Percentiles rank a stretch among this genome's conserved stretches.
Conservation (phyloP, 2,888 invertebrate species). For the Tenthredo scrophulariae region DNA sequence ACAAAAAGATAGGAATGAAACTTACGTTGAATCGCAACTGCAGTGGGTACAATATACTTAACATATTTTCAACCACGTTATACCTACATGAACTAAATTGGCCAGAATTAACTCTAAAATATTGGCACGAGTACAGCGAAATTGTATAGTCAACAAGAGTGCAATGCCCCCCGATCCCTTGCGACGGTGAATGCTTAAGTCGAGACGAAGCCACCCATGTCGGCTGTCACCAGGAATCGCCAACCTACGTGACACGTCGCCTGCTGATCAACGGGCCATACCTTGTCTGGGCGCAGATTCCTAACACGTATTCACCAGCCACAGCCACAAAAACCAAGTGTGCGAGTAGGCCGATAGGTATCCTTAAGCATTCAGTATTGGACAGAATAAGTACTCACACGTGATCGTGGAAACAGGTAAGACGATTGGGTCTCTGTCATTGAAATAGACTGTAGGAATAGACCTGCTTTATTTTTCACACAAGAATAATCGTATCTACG, state of each 20-base stretch:
- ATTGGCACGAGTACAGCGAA: neutral
- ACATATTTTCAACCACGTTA: neutral
- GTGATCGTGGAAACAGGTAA: slow-evolving; percentile 13
- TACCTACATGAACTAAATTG: neutral
- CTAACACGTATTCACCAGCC: slow-evolving; percentile 62
- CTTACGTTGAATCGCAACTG: neutral
- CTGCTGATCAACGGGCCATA: slow-evolving; percentile 65
- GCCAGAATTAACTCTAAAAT: neutral
- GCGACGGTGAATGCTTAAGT: slow-evolving; percentile 40
- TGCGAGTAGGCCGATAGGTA: neutral
- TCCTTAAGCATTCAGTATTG: neutral
- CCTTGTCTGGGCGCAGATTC: slow-evolving; percentile 62
- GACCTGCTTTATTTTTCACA: neutral
- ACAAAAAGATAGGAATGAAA: neutral
- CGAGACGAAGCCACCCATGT: slow-evolving; percentile 47
- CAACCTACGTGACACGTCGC: slow-evolving; percentile 51
- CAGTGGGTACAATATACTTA: neutral
- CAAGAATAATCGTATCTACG: neutral
- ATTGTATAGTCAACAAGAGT: slow-evolving; percentile 3
- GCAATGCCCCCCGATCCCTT: slow-evolving; percentile 38
- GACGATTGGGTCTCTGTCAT: neutral
- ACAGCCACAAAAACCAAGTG: neutral
- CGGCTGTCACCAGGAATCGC: slow-evolving; percentile 50
- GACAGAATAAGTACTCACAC: neutral
- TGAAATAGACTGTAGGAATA: neutral